phyloP scores from a whole-genome alignment of 2,888 invertebrate species.

The Pyrochroa serraticornis region DNA sequence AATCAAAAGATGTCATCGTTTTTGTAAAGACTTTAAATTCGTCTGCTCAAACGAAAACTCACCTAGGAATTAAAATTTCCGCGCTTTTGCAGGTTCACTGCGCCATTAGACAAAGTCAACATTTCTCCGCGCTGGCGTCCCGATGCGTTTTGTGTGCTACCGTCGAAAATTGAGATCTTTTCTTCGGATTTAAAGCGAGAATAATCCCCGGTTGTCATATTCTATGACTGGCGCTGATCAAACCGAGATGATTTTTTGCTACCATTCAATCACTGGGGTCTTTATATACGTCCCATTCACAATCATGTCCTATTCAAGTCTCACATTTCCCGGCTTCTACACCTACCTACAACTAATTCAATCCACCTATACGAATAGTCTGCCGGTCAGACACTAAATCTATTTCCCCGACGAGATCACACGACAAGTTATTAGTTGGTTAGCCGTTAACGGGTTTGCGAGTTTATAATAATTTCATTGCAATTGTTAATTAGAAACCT shows the following conservation, averaged over 20 bases:
- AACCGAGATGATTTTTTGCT: conserved; percentile 45
- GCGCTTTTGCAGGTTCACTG: no score
- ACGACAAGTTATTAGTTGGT: background rate
- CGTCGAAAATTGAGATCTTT: background rate
- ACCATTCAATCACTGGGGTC: conserved; percentile 44
- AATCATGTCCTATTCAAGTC: conserved; percentile 46
- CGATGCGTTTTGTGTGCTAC: no score
- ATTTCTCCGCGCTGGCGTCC: no score
- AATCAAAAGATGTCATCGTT: no score
- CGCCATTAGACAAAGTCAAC: no score
- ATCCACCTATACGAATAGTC: conserved; percentile 5
- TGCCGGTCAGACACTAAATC: background rate
- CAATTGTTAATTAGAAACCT: conserved; percentile 9
- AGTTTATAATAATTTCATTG: conserved; percentile 11
- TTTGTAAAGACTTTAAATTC: no score
- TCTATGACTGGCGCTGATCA: conserved; percentile 35
- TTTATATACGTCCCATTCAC: conserved; percentile 46
- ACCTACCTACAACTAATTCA: conserved; percentile 23
- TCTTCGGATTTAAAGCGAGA: conserved; percentile 20
- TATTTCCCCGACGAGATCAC: background rate
- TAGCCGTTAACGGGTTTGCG: background rate
- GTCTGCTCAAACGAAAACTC: no score
- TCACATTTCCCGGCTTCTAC: conserved; percentile 14
- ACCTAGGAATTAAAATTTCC: no score
- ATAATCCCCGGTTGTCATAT: conserved; percentile 40